Percentiles rank a stretch among this genome's conserved stretches.
Conservation (phyloP, 2,888 invertebrate species). For the Galeruca laticollis region DNA sequence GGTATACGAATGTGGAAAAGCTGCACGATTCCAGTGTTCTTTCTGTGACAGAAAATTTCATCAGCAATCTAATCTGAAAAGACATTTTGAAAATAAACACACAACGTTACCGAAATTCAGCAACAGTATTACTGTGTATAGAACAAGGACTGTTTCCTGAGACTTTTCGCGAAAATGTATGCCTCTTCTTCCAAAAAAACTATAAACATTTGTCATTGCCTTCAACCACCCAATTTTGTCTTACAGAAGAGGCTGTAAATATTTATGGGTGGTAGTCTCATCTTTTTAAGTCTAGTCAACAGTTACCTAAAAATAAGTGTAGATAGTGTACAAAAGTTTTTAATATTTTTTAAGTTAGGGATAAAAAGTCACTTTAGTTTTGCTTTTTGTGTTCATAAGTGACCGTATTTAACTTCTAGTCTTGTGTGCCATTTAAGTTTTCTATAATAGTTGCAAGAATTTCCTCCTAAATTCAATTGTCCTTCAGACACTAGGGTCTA, state of each 20-base stretch:
- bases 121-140: conserved; percentile 59
- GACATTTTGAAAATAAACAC: conserved; percentile 64
- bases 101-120: conserved; percentile 57
- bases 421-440: conserved; percentile 32
- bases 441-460: not conserved
- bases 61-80: conserved; percentile 66
- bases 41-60: conserved; percentile 72
- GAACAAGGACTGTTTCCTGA: conserved; percentile 51
- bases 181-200: conserved; percentile 17
- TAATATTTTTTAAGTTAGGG: conserved; percentile 9
- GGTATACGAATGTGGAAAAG: conserved; percentile 73
- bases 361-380: conserved; percentile 3
- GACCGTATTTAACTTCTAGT: conserved; percentile 32
- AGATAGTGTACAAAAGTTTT: conserved; percentile 18
- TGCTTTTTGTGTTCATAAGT: conserved; percentile 8
- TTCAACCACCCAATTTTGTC: too few relatives aligned
- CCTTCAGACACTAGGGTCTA: not conserved
- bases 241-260: not conserved
- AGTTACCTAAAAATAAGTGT: conserved; percentile 20
- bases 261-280: not conserved
- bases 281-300: not conserved
- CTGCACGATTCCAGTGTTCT: conserved; percentile 64
- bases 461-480: not conserved
- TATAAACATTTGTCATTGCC: not conserved
- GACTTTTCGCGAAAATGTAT: conserved; percentile 17